Percentiles rank a stretch among this genome's conserved stretches.
phyloP scores from a whole-genome alignment of 2,888 invertebrate genomes.

The Meta bourneti region DNA sequence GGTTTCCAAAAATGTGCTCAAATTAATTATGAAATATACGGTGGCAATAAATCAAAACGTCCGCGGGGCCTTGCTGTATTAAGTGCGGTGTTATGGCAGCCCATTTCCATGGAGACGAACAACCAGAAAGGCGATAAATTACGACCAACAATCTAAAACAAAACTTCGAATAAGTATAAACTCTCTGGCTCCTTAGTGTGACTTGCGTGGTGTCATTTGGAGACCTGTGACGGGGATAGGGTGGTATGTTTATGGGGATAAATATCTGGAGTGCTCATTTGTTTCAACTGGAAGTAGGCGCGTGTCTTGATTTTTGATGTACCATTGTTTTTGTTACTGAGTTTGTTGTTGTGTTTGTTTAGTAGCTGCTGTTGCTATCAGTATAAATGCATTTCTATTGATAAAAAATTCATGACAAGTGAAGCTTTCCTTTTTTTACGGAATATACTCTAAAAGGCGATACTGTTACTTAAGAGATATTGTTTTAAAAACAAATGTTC shows the following conservation, averaged over 20 bases:
- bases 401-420: too few species aligned
- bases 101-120: constrained; percentile 64
- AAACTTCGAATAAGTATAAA: constrained; percentile 40
- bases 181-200: not conserved
- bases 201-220: not conserved
- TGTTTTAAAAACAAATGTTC: too few species aligned
- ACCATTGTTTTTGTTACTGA: too few species aligned
- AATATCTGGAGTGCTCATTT: not conserved
- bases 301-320: too few species aligned
- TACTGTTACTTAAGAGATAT: too few species aligned
- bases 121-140: constrained; percentile 57
- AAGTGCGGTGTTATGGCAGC: constrained; percentile 62
- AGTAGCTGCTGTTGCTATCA: too few species aligned
- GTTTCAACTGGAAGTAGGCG: not conserved
- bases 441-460: too few species aligned
- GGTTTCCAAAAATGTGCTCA: constrained; percentile 53
- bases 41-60: constrained; percentile 54
- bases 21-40: constrained; percentile 73
- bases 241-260: too few species aligned
- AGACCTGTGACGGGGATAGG: not conserved
- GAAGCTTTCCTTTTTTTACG: too few species aligned
- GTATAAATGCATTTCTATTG: too few species aligned
- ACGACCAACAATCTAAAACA: constrained; percentile 50
- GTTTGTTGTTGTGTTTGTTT: too few species aligned
- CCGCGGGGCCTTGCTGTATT: constrained; percentile 32